Conservation (phyloP, 2,797 vertebrate species). For the Sebastes oblongus region DNA sequence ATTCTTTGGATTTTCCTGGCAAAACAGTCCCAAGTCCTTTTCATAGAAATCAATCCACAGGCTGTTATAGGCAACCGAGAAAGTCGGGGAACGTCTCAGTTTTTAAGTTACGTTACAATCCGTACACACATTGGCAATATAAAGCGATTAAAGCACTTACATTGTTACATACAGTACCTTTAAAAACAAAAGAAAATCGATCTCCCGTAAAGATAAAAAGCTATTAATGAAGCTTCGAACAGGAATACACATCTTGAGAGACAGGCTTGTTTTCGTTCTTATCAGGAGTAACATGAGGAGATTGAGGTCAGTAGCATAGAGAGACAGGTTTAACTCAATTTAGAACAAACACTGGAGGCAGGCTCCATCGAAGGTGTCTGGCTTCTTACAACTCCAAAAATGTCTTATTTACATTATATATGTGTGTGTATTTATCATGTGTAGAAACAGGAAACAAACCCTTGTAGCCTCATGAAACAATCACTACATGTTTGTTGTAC, state of each 20-base stretch:
- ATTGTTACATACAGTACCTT: no score
- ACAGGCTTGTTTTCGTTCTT: neutral
- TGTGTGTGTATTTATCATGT: neutral
- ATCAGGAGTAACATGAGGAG: neutral
- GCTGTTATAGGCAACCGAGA: no score
- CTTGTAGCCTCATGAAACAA: neutral
- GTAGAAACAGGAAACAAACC: neutral
- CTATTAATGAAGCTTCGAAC: neutral
- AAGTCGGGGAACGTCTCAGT: no score
- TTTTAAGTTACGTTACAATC: no score
- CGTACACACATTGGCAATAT: no score
- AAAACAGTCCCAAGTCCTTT: no score
- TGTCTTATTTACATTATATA: neutral
- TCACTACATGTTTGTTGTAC: neutral
- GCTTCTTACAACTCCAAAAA: neutral
- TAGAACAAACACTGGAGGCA: neutral
- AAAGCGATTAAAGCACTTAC: no score
- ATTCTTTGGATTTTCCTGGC: no score
- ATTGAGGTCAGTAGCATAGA: neutral
- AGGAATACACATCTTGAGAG: neutral
- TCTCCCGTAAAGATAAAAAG: neutral
- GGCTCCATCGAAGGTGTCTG: neutral
- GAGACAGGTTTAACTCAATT: neutral
- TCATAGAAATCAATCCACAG: no score
- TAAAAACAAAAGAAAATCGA: neutral